These are phyloP conservation scores for Formica exsecta DNA, from an alignment of 1,140 invertebrate species.

Conservation along the genomic window DNA sequence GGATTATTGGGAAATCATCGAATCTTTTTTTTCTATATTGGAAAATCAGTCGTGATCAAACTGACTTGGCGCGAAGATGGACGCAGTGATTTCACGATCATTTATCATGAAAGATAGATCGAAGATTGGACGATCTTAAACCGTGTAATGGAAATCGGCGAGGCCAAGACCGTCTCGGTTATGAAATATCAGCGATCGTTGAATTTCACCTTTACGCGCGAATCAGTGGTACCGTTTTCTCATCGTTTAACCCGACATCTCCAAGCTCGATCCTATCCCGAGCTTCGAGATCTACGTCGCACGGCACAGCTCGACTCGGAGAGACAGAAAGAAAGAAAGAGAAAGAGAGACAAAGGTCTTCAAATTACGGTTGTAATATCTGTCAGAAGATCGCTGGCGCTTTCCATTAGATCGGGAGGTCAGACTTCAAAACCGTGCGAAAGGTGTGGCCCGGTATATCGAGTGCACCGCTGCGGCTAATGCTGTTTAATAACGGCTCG, in stretches of 20 bases:
- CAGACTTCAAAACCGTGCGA: conserved; percentile 65
- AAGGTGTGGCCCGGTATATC: conserved; percentile 66
- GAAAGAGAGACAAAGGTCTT: conserved; percentile 20
- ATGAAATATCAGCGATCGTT: conserved; percentile 48
- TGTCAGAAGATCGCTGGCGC: conserved; percentile 35
- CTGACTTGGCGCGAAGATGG: neutral
- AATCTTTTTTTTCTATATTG: neutral
- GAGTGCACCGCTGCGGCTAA: conserved; percentile 36
- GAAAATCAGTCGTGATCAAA: neutral
- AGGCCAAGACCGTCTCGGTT: neutral
- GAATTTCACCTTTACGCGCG: conserved; percentile 48
- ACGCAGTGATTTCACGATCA: conserved; percentile 15
- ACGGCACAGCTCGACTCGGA: neutral
- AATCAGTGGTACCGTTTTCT: conserved; percentile 16
- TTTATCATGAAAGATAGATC: conserved; percentile 21
- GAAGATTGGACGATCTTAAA: conserved; percentile 27
- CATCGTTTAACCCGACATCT: conserved; percentile 37
- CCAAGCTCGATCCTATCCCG: conserved; percentile 27
- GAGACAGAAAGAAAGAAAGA: neutral
- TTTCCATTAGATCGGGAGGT: conserved; percentile 62
- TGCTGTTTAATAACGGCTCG: conserved; percentile 54
- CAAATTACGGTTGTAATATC: conserved; percentile 51
- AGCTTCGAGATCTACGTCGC: neutral
- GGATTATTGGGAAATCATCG: neutral
- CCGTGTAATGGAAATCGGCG: conserved; percentile 30